A percentile compares a stretch with the other conserved stretches of the same genome.
Conservation (phyloP, 2,888 invertebrate species). For the Eumacrocentrus americanus region DNA sequence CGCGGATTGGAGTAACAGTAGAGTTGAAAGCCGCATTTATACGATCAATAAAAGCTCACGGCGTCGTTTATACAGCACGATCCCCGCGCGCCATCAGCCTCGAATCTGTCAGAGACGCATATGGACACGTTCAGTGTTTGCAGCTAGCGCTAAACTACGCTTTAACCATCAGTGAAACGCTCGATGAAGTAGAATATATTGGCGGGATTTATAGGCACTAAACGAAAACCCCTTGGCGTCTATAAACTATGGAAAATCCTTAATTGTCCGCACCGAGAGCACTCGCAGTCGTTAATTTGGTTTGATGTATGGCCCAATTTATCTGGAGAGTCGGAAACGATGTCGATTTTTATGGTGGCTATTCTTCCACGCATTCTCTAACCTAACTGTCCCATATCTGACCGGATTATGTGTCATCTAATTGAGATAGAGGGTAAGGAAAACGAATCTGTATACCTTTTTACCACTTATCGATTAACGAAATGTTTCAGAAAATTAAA, state of each 20-base stretch:
- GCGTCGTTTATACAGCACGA: slow-evolving; percentile 13
- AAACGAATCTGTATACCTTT: not conserved
- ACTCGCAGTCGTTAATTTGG: slow-evolving; percentile 48
- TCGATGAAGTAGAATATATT: slow-evolving; percentile 41
- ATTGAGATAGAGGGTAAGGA: not conserved
- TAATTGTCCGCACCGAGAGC: slow-evolving; percentile 53
- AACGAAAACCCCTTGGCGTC: slow-evolving; percentile 50
- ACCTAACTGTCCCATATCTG: slow-evolving; percentile 23
- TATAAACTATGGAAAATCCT: slow-evolving; percentile 57
- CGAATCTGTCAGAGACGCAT: slow-evolving; percentile 13
- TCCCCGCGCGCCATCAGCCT: not conserved
- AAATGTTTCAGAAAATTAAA: too few species aligned
- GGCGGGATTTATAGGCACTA: slow-evolving; percentile 50
- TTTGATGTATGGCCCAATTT: slow-evolving; percentile 52
- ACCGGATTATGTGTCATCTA: slow-evolving; percentile 10
- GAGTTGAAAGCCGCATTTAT: slow-evolving; percentile 3
- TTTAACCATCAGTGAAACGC: slow-evolving; percentile 37
- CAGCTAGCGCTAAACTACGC: slow-evolving; percentile 25
- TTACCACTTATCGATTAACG: slow-evolving; percentile 2
- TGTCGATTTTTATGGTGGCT: slow-evolving; percentile 42
- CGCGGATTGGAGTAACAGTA: not conserved
- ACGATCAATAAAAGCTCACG: slow-evolving; percentile 15
- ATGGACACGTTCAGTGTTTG: slow-evolving; percentile 13
- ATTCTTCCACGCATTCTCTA: slow-evolving; percentile 17
- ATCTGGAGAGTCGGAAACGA: slow-evolving; percentile 38